Conservation (phyloP, 2,888 invertebrate genomes). For the Aelia acuminata region DNA sequence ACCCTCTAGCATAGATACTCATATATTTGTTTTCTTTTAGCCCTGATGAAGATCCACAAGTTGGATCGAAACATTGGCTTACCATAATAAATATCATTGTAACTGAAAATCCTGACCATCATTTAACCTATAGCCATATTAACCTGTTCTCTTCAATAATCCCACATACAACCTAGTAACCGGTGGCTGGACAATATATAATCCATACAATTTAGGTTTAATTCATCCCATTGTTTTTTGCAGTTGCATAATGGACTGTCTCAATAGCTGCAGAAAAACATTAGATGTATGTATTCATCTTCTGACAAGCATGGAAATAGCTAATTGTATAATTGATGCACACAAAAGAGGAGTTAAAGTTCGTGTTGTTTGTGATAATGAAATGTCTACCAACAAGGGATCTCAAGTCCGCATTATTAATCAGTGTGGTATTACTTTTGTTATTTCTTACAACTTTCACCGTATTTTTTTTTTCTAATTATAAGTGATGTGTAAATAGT, state of each 20-base stretch:
- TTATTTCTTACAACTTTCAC: neutral
- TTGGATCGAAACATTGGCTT: no score
- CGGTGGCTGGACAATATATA: no score
- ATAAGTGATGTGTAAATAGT: neutral
- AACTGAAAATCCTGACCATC: no score
- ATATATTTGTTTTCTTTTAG: no score
- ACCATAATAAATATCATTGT: no score
- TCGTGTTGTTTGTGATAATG: constrained; percentile 78
- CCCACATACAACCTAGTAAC: no score
- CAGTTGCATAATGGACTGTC: constrained; percentile 67
- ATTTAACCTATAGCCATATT: no score
- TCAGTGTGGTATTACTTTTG: constrained; percentile 59
- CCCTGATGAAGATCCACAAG: no score
- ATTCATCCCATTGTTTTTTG: neutral
- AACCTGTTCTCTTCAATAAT: no score
- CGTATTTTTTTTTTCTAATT: neutral
- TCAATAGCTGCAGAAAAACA: constrained; percentile 71
- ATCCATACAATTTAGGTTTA: no score
- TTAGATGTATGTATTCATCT: constrained; percentile 82
- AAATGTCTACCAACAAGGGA: constrained; percentile 71
- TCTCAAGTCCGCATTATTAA: constrained; percentile 63
- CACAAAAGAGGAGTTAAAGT: constrained; percentile 74
- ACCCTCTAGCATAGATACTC: no score
- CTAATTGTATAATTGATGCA: constrained; percentile 72
- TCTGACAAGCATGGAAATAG: constrained; percentile 75